Evolutionary conservation across 2,888 invertebrate species (phyloP).

Genomic region (Drosophila testacea): DNA sequence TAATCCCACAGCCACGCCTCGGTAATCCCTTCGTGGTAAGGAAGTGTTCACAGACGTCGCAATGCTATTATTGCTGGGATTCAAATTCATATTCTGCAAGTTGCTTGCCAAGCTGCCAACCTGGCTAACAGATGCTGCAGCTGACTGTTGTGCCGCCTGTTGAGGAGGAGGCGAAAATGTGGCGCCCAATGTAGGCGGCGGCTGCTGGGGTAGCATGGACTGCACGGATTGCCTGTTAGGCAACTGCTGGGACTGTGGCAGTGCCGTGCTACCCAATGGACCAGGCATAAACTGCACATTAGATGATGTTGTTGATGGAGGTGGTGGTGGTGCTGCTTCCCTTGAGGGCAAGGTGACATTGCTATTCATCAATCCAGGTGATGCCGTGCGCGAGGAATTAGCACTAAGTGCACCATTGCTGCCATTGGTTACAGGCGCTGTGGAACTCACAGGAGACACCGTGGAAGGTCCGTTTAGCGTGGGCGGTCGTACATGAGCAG

Average conservation of each 20-base stretch:
- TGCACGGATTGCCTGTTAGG: neutral
- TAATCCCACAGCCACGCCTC: constrained; percentile 54
- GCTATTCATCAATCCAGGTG: constrained; percentile 67
- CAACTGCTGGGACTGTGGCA: neutral
- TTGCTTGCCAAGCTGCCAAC: constrained; percentile 54
- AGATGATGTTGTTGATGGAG: constrained; percentile 13
- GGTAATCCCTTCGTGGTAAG: constrained; percentile 42
- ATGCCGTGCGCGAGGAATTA: constrained; percentile 84
- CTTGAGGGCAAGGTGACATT: neutral
- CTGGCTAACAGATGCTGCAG: constrained; percentile 8
- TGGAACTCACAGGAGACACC: constrained; percentile 3
- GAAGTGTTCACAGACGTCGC: neutral
- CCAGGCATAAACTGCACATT: constrained; percentile 25
- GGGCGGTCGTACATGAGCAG: constrained; percentile 69
- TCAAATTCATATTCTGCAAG: constrained; percentile 74
- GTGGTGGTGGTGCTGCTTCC: constrained; percentile 24
- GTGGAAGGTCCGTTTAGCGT: constrained; percentile 62
- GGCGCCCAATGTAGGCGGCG: no score
- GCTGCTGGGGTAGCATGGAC: neutral
- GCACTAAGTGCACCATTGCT: constrained; percentile 76
- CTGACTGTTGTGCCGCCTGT: neutral
- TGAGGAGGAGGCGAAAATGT: neutral
- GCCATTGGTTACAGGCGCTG: constrained; percentile 65
- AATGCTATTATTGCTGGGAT: constrained; percentile 57
- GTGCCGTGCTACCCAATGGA: constrained; percentile 24